phyloP scores from a whole-genome alignment of 1,140 invertebrate genomes.

The Drosophila ercepeae region DNA sequence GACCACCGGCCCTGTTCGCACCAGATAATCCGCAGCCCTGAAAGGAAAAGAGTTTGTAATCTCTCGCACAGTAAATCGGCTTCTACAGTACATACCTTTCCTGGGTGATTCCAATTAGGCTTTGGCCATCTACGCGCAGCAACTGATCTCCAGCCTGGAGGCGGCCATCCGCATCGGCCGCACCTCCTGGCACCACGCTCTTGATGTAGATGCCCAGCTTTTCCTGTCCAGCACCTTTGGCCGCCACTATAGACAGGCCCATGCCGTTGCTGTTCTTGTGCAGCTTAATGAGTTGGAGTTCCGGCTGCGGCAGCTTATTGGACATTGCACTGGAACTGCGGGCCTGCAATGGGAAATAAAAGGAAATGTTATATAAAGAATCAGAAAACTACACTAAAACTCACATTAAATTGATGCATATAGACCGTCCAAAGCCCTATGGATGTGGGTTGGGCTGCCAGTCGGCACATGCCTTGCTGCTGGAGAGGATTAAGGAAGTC shows the following conservation, averaged over 20 bases:
- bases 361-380: background rate
- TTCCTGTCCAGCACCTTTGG: conserved; percentile 89
- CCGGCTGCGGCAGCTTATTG: conserved; percentile 84
- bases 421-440: conserved; percentile 98
- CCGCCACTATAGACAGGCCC: conserved; percentile 96
- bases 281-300: conserved; percentile 93
- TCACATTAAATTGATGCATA: conserved; percentile 88
- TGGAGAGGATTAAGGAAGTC: conserved; percentile 96
- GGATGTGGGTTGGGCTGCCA: conserved; percentile 95
- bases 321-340: conserved; percentile 86
- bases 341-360: conserved; percentile 82
- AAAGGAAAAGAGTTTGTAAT: background rate
- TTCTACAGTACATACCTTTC: conserved; percentile 88
- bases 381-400: conserved; percentile 30
- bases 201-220: conserved; percentile 98
- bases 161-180: conserved; percentile 96
- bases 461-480: conserved; percentile 92
- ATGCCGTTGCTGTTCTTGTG: conserved; percentile 96
- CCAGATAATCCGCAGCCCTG: conserved; percentile 97
- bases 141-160: conserved; percentile 98
- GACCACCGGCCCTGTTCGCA: conserved; percentile 95
- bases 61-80: background rate
- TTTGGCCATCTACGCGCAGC: conserved; percentile 98
- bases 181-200: conserved; percentile 97
- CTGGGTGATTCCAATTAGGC: conserved; percentile 97